These are phyloP conservation scores for Ceyx cyanopectus DNA, from an alignment of 2,113 vertebrate species.

Conservation along the genomic window DNA sequence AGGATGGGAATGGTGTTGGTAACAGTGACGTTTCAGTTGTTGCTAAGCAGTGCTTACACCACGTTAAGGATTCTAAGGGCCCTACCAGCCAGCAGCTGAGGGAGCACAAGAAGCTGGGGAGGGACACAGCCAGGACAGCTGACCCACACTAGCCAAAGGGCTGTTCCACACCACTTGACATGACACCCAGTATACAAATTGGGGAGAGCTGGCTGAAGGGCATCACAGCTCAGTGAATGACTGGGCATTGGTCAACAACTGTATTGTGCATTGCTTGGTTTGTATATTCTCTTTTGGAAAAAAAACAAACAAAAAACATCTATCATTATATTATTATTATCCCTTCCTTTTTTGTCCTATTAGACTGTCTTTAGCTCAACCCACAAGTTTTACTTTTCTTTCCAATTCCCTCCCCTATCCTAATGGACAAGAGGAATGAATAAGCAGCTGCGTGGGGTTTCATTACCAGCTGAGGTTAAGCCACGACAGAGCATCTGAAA, in stretches of 20 bases:
- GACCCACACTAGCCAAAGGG: neutral
- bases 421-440: neutral
- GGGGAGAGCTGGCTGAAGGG: neutral
- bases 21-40: neutral
- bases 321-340: neutral
- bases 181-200: neutral
- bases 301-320: too few species aligned
- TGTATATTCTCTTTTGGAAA: neutral
- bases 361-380: neutral
- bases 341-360: neutral
- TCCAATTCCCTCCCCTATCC: neutral
- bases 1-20: neutral
- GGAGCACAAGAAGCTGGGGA: neutral
- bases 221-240: neutral
- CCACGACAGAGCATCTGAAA: neutral
- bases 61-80: neutral
- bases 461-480: neutral
- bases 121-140: neutral
- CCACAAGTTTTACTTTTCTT: neutral
- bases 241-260: neutral
- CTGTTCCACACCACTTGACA: neutral
- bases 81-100: neutral
- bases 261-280: neutral
- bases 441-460: neutral
- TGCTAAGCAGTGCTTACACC: neutral